Base-by-base conservation (phyloP, 2,888 invertebrate species). In the Blera fallax region DNA sequence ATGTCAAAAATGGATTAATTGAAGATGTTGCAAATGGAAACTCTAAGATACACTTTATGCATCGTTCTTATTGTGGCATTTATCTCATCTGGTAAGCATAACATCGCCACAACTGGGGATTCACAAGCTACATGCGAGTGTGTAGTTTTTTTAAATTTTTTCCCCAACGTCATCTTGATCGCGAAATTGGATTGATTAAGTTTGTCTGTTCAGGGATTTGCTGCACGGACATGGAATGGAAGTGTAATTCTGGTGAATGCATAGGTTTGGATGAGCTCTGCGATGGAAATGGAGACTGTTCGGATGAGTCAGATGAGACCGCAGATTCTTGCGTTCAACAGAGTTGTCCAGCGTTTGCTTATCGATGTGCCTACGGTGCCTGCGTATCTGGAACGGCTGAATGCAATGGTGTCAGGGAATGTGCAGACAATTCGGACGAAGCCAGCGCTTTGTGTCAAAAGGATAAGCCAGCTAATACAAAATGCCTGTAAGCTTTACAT, bases 271-370 rank as follows among this genome's bases (percentile, higher is more conserved):
- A 87, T 11, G 81, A 88, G 0, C 82, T 87, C 2, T 91, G 91
- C 73, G 89, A 91, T 62, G 91, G 91, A 0, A 56, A 50, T 0
- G 73, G 81, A 6, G 87, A 91, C 65, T 91, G 91, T 32, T 70
- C 87, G 0, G 92, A 91, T 87, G 89, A 89, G 0, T 89, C 91
- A 0, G 91, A 92, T 83, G 91, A 91, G 82, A 90, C 88, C 6
- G 87, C 89, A 0, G 69, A 88, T 40, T 82, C 79, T 10, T 92
- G 92, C 52, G 87, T 90, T 11, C 87, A 90, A n/a, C 32, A 82
- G 0, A 60, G 88, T 83, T 95, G 95, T 88, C 93, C 93, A 0
- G 83, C 89, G 0, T 93, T 93, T 87, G 92, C 94, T 37, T 91
- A 90, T 76, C 88, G 88, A 16, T 91, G 91, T 74, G 88, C 88